Evolutionary conservation across 2,797 vertebrate genomes (phyloP).

Genomic region (Acrocephalus scirpaceus): DNA sequence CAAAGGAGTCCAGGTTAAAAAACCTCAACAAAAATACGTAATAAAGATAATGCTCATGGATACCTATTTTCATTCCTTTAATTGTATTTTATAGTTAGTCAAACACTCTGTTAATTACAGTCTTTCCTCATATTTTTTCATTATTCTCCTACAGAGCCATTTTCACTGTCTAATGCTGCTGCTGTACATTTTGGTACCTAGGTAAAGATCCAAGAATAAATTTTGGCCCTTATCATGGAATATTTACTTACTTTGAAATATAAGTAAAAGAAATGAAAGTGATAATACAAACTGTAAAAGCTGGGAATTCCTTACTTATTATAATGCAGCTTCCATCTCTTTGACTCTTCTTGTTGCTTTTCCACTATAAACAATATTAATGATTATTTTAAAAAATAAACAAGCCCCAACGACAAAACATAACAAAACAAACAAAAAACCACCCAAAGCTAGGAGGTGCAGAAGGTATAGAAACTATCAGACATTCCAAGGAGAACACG

Average conservation of each 20-base stretch:
- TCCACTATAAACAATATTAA: background rate
- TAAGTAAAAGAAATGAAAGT: conserved; percentile 13
- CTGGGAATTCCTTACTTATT: background rate
- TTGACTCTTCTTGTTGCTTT: background rate
- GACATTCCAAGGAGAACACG: background rate
- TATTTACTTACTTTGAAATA: background rate
- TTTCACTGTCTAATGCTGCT: background rate
- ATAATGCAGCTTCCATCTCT: background rate
- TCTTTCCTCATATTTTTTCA: background rate
- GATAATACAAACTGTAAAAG: background rate
- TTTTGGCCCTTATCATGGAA: background rate
- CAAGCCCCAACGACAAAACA: background rate
- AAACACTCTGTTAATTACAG: background rate
- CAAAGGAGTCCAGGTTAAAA: background rate
- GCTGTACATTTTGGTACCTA: background rate
- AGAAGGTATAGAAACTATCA: background rate
- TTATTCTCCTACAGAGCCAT: background rate
- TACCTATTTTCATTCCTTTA: background rate
- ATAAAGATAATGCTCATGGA: background rate
- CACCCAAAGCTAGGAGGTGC: background rate
- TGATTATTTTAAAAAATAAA: background rate
- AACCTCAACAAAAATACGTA: rapidly evolving
- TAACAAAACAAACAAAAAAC: background rate
- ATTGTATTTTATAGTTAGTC: background rate
- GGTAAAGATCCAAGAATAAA: background rate